phyloP scores from a whole-genome alignment of 2,113 vertebrate genomes.

The Pangasianodon gigas region DNA sequence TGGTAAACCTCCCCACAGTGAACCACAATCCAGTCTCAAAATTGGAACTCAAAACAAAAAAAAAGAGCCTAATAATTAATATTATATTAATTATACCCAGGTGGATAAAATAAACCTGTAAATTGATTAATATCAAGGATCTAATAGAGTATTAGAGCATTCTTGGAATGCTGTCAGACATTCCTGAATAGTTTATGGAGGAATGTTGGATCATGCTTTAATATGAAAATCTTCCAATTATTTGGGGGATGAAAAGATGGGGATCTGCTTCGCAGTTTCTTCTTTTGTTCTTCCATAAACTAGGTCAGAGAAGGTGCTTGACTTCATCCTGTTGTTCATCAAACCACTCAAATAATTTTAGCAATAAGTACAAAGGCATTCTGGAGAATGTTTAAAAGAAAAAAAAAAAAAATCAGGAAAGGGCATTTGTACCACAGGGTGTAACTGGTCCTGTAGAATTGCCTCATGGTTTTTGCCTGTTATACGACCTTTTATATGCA shows the following conservation, averaged over 20 bases:
- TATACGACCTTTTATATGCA: background rate
- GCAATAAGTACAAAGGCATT: background rate
- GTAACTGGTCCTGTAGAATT: background rate
- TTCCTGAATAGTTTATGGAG: background rate
- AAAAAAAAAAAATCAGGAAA: background rate
- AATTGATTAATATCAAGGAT: background rate
- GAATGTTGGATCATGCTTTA: background rate
- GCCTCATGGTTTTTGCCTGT: background rate
- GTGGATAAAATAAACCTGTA: background rate
- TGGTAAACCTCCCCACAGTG: background rate
- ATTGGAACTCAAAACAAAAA: background rate
- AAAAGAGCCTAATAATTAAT: background rate
- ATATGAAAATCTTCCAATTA: background rate
- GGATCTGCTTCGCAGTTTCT: background rate
- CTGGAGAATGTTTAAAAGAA: background rate
- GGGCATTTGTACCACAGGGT: background rate
- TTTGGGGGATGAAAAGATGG: background rate
- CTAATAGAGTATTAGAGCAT: background rate
- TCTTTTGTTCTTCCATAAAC: background rate
- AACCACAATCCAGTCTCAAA: conserved; percentile 7
- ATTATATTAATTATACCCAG: background rate
- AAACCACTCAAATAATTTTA: background rate
- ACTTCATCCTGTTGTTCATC: background rate
- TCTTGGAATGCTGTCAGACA: background rate
- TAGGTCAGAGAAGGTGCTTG: background rate